phyloP scores from a whole-genome alignment of 2,888 invertebrate species.

The Nemapogon koenigi region DNA sequence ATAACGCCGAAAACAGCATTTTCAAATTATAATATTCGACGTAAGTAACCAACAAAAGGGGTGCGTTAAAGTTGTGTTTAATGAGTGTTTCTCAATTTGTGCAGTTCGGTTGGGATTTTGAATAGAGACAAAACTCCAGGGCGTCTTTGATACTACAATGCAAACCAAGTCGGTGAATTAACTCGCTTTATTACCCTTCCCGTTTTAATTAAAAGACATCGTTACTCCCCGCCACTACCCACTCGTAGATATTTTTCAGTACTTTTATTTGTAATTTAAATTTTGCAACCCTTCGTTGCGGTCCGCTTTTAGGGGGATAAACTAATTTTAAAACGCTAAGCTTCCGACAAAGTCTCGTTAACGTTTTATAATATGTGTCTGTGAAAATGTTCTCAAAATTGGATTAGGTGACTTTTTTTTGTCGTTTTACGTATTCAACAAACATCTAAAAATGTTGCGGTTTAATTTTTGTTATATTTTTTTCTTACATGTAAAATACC shows the following conservation, averaged over 20 bases:
- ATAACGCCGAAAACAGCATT: too few relatives aligned
- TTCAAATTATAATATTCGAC: too few relatives aligned
- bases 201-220: conserved; percentile 61
- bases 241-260: conserved; percentile 62
- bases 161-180: conserved; percentile 42
- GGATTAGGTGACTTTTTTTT: conserved; percentile 42
- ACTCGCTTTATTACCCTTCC: conserved; percentile 58
- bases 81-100: conserved; percentile 22
- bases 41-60: too few relatives aligned
- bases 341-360: conserved; percentile 45
- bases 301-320: conserved; percentile 56
- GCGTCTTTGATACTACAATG: conserved; percentile 30
- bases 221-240: conserved; percentile 60
- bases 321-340: conserved; percentile 62
- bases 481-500: too few relatives aligned
- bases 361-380: conserved; percentile 48
- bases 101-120: conserved; percentile 16
- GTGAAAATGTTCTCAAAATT: conserved; percentile 49
- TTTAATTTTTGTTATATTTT: too few relatives aligned
- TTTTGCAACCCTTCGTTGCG: conserved; percentile 57
- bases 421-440: too few relatives aligned
- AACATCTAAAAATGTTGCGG: too few relatives aligned
- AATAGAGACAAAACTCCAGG: conserved; percentile 26
- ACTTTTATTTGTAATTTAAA: conserved; percentile 67
- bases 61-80: too few relatives aligned